A percentile compares a stretch with the other conserved stretches of the same genome.
These are phyloP conservation scores for Diadophis punctatus DNA, from an alignment of 2,113 vertebrate species.

Conservation along the genomic window DNA sequence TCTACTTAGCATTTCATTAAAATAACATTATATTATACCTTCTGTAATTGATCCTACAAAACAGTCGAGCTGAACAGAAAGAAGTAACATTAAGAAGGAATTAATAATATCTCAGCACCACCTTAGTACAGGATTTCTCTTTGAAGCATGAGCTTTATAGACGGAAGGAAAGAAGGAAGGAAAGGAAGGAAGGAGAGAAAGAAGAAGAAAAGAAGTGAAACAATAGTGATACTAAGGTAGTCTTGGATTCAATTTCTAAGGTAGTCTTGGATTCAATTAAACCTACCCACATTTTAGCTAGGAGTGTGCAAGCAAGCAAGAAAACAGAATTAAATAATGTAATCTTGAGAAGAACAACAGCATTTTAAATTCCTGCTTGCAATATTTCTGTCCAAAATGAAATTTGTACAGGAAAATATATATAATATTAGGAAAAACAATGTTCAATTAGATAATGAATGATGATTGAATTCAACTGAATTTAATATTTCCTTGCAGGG, in stretches of 20 bases:
- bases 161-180: background rate
- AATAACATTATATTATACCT: constrained; percentile 29
- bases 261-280: constrained; percentile 8
- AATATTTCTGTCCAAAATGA: background rate
- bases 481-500: background rate
- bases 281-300: background rate
- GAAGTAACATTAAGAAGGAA: constrained; percentile 12
- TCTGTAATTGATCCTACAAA: constrained; percentile 28
- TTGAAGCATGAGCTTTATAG: constrained; percentile 20
- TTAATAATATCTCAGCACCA: background rate
- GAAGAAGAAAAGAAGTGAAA: background rate
- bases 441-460: background rate
- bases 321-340: background rate
- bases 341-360: background rate
- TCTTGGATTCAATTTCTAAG: background rate
- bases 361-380: background rate
- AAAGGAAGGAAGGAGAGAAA: background rate
- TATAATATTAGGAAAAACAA: background rate
- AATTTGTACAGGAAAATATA: background rate
- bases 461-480: background rate
- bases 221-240: background rate
- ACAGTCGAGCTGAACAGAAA: constrained; percentile 9
- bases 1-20: constrained; percentile 16
- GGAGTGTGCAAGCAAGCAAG: background rate
- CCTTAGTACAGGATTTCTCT: background rate